Percentiles rank a stretch among this genome's conserved stretches.
Conservation (phyloP, 1,140 invertebrate species). For the Riptortus pedestris region DNA sequence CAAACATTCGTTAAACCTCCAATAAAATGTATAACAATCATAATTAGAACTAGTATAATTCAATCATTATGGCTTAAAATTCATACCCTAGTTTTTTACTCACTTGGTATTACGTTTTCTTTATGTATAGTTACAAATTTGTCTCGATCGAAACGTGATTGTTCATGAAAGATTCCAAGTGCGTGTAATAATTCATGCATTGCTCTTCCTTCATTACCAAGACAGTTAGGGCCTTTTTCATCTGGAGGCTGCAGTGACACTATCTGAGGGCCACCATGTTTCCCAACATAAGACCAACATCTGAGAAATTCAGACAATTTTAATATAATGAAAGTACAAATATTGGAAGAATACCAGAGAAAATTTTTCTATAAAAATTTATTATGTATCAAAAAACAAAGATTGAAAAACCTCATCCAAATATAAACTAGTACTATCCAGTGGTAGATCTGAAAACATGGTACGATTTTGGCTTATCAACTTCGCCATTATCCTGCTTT, state of each 20-base stretch:
- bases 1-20: too few relatives aligned
- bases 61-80: too few relatives aligned
- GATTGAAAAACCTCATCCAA: too few relatives aligned
- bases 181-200: slow-evolving; percentile 58
- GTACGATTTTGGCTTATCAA: too few relatives aligned
- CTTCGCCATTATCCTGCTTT: too few relatives aligned
- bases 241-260: slow-evolving; percentile 53
- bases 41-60: too few relatives aligned
- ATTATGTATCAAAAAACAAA: too few relatives aligned
- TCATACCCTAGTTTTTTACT: not conserved
- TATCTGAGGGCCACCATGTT: slow-evolving; percentile 52
- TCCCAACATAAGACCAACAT: slow-evolving; percentile 58
- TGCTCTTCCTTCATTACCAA: slow-evolving; percentile 47
- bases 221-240: slow-evolving; percentile 44
- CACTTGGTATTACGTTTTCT: slow-evolving; percentile 47
- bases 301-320: slow-evolving; percentile 30
- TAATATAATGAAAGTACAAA: too few relatives aligned
- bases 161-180: slow-evolving; percentile 54
- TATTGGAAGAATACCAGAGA: not conserved
- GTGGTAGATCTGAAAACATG: too few relatives aligned
- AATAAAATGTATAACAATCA: too few relatives aligned
- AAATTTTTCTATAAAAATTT: too few relatives aligned
- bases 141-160: slow-evolving; percentile 50
- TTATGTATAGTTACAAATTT: slow-evolving; percentile 46
- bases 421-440: too few relatives aligned